These are phyloP conservation scores for Melanotus villosus DNA, from an alignment of 2,888 invertebrate genomes.

Conservation along the genomic window DNA sequence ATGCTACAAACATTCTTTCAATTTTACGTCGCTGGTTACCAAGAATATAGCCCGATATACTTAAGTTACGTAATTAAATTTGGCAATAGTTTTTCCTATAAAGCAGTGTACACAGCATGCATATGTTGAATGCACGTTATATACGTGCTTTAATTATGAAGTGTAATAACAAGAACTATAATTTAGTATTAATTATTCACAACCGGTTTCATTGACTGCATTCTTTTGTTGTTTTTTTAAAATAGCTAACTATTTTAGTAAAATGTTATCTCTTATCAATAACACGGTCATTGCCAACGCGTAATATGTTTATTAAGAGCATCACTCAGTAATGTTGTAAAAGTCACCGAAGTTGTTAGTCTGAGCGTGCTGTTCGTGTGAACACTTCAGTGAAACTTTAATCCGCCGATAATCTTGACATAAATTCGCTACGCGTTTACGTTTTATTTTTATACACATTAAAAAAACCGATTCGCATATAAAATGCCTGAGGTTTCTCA, in stretches of 20 bases:
- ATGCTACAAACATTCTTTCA: too few species aligned
- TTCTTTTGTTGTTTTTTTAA: not conserved
- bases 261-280: slow-evolving; percentile 44
- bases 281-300: slow-evolving; percentile 36
- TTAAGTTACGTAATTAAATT: not conserved
- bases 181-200: not conserved
- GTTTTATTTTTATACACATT: not conserved
- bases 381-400: not conserved
- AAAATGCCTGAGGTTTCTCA: slow-evolving; percentile 72
- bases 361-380: slow-evolving; percentile 26
- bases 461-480: not conserved
- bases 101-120: too few species aligned
- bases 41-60: too few species aligned
- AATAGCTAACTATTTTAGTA: not conserved
- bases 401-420: not conserved
- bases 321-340: slow-evolving; percentile 34
- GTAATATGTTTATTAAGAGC: slow-evolving; percentile 41
- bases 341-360: slow-evolving; percentile 39
- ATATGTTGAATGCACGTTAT: too few species aligned
- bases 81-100: not conserved
- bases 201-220: not conserved
- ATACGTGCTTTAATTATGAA: too few species aligned
- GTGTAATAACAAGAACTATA: not conserved
- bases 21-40: too few species aligned
- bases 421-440: not conserved